Percentiles rank a stretch among this genome's conserved stretches.
These are phyloP conservation scores for Drosophila murphyi DNA, from an alignment of 1,140 invertebrate species.

Conservation along the genomic window DNA sequence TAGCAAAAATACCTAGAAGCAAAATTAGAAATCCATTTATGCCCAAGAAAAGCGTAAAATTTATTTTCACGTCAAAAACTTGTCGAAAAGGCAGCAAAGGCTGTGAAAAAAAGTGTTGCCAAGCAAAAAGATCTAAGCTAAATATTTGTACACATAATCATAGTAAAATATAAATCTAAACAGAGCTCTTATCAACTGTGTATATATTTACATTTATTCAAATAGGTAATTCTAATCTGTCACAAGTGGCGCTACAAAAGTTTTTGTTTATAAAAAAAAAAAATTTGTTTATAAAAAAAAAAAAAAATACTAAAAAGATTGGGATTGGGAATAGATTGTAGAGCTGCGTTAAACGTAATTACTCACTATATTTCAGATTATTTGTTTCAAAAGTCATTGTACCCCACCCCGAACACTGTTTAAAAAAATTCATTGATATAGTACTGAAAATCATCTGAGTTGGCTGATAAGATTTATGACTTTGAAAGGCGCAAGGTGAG, in stretches of 20 bases:
- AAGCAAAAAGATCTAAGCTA: not conserved
- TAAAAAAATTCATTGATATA: slow-evolving; percentile 52
- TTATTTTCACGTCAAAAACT: not conserved
- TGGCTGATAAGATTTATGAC: slow-evolving; percentile 44
- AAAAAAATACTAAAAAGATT: slow-evolving; percentile 8
- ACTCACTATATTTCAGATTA: slow-evolving; percentile 31
- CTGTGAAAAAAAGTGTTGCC: not conserved
- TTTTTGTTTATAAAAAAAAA: slow-evolving; percentile 43
- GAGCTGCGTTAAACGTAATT: slow-evolving; percentile 18
- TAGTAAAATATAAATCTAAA: not conserved
- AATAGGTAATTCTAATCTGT: slow-evolving; percentile 21
- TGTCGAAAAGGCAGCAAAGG: not conserved
- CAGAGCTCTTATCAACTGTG: not conserved
- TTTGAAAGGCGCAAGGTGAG: slow-evolving; percentile 1
- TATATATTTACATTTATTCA: not conserved
- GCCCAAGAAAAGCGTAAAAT: slow-evolving; percentile 25
- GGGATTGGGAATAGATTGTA: slow-evolving; percentile 3
- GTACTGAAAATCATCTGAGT: slow-evolving; percentile 57
- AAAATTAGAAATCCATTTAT: slow-evolving; percentile 53
- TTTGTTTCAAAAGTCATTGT: slow-evolving; percentile 59
- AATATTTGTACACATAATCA: not conserved
- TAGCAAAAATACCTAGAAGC: slow-evolving; percentile 25
- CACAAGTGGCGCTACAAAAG: slow-evolving; percentile 14
- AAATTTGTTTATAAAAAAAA: slow-evolving; percentile 46
- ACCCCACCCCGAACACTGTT: slow-evolving; percentile 22